A percentile compares a stretch with the other conserved stretches of the same genome.
Evolutionary conservation across 1,140 invertebrate species (phyloP).

Genomic region (Danaus melanippus): DNA sequence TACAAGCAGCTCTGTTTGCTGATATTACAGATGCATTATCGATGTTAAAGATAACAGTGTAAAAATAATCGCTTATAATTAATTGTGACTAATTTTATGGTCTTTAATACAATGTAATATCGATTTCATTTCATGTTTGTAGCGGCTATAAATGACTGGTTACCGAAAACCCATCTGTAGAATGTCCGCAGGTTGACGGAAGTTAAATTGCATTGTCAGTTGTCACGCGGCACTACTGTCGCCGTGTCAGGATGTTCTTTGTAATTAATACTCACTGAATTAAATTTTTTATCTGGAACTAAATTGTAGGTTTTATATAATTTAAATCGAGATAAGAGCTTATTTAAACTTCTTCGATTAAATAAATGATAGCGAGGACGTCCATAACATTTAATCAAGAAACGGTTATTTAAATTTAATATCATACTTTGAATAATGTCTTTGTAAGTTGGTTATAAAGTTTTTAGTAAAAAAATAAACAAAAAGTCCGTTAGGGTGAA

Average conservation of each 20-base stretch:
- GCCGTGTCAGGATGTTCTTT: conserved; percentile 3
- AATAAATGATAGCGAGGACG: no score
- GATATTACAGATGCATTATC: conserved; percentile 42
- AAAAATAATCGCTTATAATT: conserved; percentile 44
- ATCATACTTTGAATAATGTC: no score
- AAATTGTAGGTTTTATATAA: no score
- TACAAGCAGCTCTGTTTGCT: conserved; percentile 47
- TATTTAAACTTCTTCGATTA: no score
- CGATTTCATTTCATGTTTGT: conserved; percentile 12
- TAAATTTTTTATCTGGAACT: not conserved
- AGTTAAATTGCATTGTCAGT: conserved; percentile 51
- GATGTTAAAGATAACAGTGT: conserved; percentile 51
- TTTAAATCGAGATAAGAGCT: no score
- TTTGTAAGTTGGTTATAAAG: no score
- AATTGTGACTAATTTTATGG: conserved; percentile 55
- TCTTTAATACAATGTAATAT: conserved; percentile 25
- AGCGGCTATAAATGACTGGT: conserved; percentile 24
- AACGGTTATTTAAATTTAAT: no score
- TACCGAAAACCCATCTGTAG: conserved; percentile 45
- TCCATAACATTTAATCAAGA: no score
- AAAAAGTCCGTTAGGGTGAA: no score
- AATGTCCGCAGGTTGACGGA: conserved; percentile 32
- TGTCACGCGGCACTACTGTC: conserved; percentile 25
- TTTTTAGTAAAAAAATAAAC: no score
- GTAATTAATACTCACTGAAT: not conserved